These are phyloP conservation scores for Hyles lineata DNA, from an alignment of 2,888 invertebrate genomes.

Conservation along the genomic window DNA sequence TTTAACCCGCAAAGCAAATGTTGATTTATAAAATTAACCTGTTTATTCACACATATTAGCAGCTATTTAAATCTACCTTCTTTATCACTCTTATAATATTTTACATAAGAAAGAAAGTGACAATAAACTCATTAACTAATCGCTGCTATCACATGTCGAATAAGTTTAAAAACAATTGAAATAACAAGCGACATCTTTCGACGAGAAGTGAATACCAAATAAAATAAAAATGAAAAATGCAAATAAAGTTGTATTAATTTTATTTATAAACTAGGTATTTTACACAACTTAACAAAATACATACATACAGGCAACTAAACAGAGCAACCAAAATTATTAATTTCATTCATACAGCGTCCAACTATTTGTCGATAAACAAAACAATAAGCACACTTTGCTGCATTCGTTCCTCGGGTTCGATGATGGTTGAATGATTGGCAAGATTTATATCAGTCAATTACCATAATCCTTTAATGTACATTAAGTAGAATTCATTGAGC, in stretches of 20 bases:
- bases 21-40: not conserved
- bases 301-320: constrained; percentile 82
- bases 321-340: constrained; percentile 75
- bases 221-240: constrained; percentile 73
- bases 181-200: constrained; percentile 55
- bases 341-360: constrained; percentile 69
- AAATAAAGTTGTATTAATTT: constrained; percentile 77
- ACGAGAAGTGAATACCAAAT: constrained; percentile 51
- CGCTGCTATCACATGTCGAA: too few species aligned
- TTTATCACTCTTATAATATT: too few species aligned
- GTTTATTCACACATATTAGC: too few species aligned
- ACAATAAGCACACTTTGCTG: constrained; percentile 36
- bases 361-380: constrained; percentile 39
- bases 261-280: constrained; percentile 84
- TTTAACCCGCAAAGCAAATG: constrained; percentile 20
- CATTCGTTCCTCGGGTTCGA: constrained; percentile 30
- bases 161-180: too few species aligned
- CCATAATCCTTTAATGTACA: constrained; percentile 15
- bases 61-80: too few species aligned
- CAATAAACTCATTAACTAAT: too few species aligned
- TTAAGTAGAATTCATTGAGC: not conserved
- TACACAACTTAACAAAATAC: constrained; percentile 85
- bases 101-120: too few species aligned
- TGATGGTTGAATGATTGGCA: constrained; percentile 43
- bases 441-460: constrained; percentile 51